Conservation (phyloP, 2,888 invertebrate genomes). For the Drepana falcataria region DNA sequence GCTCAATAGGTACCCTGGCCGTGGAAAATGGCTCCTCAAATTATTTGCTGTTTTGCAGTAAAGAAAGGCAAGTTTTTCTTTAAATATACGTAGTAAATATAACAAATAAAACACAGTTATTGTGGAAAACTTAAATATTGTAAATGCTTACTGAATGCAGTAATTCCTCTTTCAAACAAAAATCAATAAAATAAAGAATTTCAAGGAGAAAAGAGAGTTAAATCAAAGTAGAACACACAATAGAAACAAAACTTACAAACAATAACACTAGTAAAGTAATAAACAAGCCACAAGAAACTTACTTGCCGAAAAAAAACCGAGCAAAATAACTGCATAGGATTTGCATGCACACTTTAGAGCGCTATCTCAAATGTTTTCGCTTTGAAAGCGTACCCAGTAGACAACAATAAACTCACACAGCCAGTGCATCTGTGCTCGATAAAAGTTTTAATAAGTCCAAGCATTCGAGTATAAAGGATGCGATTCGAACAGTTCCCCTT, state of each 20-base stretch:
- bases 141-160: too few relatives aligned
- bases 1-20: constrained; percentile 56
- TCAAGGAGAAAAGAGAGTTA: background rate
- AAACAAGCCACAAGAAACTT: constrained; percentile 4
- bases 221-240: background rate
- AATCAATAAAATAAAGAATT: too few relatives aligned
- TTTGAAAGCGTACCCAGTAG: constrained; percentile 43
- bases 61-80: constrained; percentile 55
- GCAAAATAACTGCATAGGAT: constrained; percentile 19
- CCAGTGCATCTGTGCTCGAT: constrained; percentile 51
- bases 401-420: constrained; percentile 45
- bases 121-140: too few relatives aligned
- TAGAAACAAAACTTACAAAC: background rate
- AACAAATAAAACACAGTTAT: too few relatives aligned
- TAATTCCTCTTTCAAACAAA: too few relatives aligned
- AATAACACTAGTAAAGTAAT: background rate
- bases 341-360: constrained; percentile 34
- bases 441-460: constrained; percentile 60
- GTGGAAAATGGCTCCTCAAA: constrained; percentile 65
- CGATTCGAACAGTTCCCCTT: constrained; percentile 32
- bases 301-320: constrained; percentile 10
- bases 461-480: constrained; percentile 47
- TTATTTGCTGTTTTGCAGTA: constrained; percentile 56
- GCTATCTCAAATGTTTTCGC: constrained; percentile 44
- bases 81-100: constrained; percentile 39